Evolutionary conservation across 2,113 vertebrate species (phyloP).

Genomic region (Nipponia nippon): DNA sequence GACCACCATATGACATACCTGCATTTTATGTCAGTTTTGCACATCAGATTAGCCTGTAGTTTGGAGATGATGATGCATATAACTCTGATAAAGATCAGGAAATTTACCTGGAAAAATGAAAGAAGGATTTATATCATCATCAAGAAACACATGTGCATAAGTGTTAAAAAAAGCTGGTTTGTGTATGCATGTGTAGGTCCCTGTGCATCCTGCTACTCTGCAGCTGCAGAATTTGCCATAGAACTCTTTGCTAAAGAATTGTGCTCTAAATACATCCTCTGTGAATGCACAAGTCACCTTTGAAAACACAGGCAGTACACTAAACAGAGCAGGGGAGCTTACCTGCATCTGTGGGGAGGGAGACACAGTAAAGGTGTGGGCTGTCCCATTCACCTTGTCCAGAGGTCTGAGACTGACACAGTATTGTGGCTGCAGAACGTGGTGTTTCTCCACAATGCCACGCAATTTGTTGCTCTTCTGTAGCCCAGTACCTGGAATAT

Average conservation of each 20-base stretch:
- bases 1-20: slow-evolving; percentile 68
- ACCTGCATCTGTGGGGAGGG: neutral
- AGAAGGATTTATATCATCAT: neutral
- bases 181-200: neutral
- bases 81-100: slow-evolving; percentile 88
- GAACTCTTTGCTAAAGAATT: neutral
- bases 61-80: slow-evolving; percentile 88
- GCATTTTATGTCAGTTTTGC: slow-evolving; percentile 88
- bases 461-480: neutral
- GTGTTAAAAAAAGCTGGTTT: neutral
- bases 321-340: neutral
- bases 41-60: slow-evolving; percentile 87
- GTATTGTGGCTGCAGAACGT: neutral
- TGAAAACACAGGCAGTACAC: neutral
- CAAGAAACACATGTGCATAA: neutral
- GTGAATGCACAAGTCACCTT: neutral
- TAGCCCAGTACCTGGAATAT: neutral
- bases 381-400: neutral
- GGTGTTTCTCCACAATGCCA: neutral
- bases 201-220: neutral
- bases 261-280: neutral
- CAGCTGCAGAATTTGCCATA: neutral
- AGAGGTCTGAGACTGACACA: neutral
- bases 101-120: slow-evolving; percentile 79
- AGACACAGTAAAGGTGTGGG: neutral